These are phyloP conservation scores for Alouatta palliata DNA, from an alignment of 2,113 vertebrate genomes.

Conservation along the genomic window DNA sequence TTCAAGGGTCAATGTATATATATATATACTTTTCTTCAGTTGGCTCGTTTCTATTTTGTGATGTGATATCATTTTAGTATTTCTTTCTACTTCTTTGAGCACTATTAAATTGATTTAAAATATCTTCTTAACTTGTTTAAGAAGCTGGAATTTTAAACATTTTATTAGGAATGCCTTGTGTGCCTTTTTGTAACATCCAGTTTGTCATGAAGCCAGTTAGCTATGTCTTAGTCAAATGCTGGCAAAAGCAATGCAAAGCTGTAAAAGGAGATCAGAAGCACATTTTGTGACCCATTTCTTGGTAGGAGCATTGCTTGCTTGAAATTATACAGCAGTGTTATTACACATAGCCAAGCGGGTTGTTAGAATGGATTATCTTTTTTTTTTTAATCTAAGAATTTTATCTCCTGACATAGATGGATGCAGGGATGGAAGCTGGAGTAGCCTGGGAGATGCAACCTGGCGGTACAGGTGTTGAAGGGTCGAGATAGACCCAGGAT, in stretches of 20 bases:
- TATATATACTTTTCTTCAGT: neutral
- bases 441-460: constrained; percentile 8
- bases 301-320: neutral
- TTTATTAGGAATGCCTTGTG: neutral
- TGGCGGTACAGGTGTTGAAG: constrained; percentile 33
- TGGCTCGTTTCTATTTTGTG: neutral
- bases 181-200: neutral
- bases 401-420: constrained; percentile 41
- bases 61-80: neutral
- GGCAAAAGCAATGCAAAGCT: neutral
- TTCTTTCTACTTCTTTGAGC: neutral
- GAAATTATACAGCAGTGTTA: neutral
- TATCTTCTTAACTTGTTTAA: neutral
- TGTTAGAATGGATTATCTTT: neutral
- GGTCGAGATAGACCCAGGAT: neutral
- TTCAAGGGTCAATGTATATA: neutral
- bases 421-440: neutral
- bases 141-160: neutral
- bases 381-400: constrained; percentile 38
- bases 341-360: neutral
- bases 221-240: neutral
- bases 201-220: neutral
- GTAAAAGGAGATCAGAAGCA: neutral
- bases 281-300: neutral
- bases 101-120: neutral